These are phyloP conservation scores for Falco novaeseelandiae DNA, from an alignment of 2,797 vertebrate species.

Conservation along the genomic window DNA sequence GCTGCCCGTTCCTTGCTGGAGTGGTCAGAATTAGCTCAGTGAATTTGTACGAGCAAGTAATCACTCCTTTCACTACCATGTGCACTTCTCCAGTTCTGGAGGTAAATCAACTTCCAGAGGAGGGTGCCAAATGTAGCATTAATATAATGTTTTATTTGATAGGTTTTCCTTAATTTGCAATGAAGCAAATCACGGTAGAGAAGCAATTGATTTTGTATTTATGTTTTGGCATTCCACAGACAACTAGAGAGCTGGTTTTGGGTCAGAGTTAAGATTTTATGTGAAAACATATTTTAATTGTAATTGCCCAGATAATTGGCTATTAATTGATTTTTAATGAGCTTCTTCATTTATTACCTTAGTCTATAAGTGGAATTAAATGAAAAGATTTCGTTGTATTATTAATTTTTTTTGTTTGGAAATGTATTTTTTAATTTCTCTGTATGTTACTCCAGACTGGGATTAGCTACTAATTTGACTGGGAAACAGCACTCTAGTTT, in stretches of 20 bases:
- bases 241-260: not conserved
- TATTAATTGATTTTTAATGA: not conserved
- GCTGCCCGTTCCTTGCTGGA: not conserved
- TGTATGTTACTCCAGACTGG: not conserved
- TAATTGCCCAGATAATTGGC: not conserved
- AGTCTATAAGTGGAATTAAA: not conserved
- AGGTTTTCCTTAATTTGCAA: not conserved
- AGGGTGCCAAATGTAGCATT: not conserved
- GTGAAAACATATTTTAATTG: not conserved
- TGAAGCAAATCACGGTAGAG: not conserved
- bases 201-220: no score
- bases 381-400: not conserved
- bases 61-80: rapidly evolving
- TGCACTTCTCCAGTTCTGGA: not conserved
- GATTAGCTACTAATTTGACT: not conserved
- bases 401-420: not conserved
- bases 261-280: not conserved
- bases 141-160: not conserved
- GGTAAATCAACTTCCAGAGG: not conserved
- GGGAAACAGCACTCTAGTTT: not conserved
- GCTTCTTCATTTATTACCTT: not conserved
- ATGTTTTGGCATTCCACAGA: not conserved
- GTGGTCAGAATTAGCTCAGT: not conserved
- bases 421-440: not conserved
- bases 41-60: not conserved